These are phyloP conservation scores for Vultur gryphus DNA, from an alignment of 2,797 vertebrate species.

Conservation along the genomic window DNA sequence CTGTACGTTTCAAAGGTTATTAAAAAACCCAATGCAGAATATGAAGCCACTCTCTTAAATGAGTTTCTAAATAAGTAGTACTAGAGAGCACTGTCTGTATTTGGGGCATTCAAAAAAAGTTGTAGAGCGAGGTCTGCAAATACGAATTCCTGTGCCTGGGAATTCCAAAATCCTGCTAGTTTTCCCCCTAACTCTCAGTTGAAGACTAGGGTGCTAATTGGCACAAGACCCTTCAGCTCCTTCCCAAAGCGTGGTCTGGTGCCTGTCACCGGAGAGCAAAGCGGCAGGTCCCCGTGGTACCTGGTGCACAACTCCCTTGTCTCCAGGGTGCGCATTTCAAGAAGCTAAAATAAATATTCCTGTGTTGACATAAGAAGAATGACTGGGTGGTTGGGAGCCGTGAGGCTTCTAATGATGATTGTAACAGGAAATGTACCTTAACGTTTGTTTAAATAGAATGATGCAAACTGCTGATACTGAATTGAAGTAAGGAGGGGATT, in stretches of 20 bases:
- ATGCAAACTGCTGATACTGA: not conserved
- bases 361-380: not conserved
- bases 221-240: not conserved
- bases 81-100: not conserved
- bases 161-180: not conserved
- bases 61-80: not conserved
- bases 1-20: not conserved
- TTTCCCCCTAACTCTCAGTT: accelerated
- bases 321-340: not conserved
- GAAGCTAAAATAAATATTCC: not conserved
- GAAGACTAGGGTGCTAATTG: not conserved
- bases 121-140: not conserved
- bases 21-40: not conserved
- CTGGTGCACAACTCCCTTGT: not conserved
- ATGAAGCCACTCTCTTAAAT: not conserved
- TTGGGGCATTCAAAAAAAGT: not conserved
- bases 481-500: not conserved
- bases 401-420: not conserved
- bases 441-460: not conserved
- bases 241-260: not conserved
- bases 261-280: not conserved
- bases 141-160: not conserved
- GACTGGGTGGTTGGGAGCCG: not conserved
- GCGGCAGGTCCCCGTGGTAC: not conserved
- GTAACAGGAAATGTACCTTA: not conserved